Conservation (phyloP, 1,140 invertebrate species). For the Oedothorax gibbosus region DNA sequence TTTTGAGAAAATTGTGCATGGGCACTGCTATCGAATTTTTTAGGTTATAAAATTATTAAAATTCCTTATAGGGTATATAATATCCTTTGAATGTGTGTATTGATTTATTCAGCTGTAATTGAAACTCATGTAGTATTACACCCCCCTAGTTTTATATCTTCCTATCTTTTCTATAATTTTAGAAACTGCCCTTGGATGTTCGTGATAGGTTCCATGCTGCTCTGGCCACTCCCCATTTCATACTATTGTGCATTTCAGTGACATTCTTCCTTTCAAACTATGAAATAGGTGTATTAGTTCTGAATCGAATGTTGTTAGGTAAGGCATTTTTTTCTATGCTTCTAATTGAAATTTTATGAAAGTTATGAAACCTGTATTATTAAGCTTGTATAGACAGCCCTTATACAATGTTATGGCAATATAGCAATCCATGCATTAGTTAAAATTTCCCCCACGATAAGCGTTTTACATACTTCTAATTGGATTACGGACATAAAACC, state of each 20-base stretch:
- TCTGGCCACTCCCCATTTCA: conserved; percentile 50
- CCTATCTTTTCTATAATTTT: background rate
- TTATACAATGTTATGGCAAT: too few species aligned
- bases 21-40: too few species aligned
- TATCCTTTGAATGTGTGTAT: too few species aligned
- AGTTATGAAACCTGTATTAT: background rate
- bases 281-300: conserved; percentile 51
- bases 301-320: conserved; percentile 37
- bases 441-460: too few species aligned
- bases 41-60: too few species aligned
- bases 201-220: conserved; percentile 26
- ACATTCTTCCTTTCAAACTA: conserved; percentile 63
- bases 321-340: background rate
- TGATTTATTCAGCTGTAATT: too few species aligned
- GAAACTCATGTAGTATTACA: background rate
- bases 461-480: too few species aligned
- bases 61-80: too few species aligned
- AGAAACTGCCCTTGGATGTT: background rate
- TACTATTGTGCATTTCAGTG: conserved; percentile 61
- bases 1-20: too few species aligned
- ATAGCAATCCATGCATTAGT: too few species aligned
- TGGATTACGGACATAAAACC: too few species aligned
- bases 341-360: background rate
- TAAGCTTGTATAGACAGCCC: background rate
- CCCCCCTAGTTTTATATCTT: background rate